Conservation (phyloP, 2,113 vertebrate genomes). For the Orycteropus afer region DNA sequence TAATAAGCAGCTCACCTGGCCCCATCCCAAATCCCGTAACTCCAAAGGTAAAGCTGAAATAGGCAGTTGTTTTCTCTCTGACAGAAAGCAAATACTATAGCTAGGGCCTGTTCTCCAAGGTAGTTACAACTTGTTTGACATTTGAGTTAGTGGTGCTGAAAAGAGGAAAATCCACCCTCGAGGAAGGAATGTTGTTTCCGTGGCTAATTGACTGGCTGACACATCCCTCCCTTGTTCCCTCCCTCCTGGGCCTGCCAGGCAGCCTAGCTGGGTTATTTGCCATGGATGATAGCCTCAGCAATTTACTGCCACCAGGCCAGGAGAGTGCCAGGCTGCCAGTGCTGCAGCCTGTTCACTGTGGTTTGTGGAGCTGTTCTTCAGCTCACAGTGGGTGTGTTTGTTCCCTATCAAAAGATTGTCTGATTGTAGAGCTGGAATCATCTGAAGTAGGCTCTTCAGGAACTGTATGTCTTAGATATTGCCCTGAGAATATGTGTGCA, state of each 20-base stretch:
- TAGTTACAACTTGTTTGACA: constrained; percentile 88
- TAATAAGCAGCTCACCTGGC: constrained; percentile 52
- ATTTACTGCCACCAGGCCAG: constrained; percentile 70
- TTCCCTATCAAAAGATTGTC: not conserved
- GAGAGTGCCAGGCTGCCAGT: constrained; percentile 49
- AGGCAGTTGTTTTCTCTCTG: constrained; percentile 45
- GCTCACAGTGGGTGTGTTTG: not conserved
- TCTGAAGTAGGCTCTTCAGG: not conserved
- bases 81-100: constrained; percentile 74
- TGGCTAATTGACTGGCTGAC: constrained; percentile 87
- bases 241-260: constrained; percentile 69
- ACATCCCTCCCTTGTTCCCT: constrained; percentile 74
- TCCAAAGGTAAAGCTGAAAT: constrained; percentile 39
- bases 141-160: constrained; percentile 84
- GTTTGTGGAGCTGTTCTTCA: not conserved
- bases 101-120: constrained; percentile 78
- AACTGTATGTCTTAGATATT: not conserved
- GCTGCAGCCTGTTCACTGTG: not conserved
- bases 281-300: constrained; percentile 77
- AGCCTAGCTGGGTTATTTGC: constrained; percentile 80
- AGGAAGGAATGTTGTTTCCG: constrained; percentile 85
- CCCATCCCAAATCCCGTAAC: constrained; percentile 44
- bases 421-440: constrained; percentile 1
- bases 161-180: constrained; percentile 84
- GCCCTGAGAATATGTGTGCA: not conserved